phyloP scores from a whole-genome alignment of 2,888 invertebrate species.

The Agrochola lota region DNA sequence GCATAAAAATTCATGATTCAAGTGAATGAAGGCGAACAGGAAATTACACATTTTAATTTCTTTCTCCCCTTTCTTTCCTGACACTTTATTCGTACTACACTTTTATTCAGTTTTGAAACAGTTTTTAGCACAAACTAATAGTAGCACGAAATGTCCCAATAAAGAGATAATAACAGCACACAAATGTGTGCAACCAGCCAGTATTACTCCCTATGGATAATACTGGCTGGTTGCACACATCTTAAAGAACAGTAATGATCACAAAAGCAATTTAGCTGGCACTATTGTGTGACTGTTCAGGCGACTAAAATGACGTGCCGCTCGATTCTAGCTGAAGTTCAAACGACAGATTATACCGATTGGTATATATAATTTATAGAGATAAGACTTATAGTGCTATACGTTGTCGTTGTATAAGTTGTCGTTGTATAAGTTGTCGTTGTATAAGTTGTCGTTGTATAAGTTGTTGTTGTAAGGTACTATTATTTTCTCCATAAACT shows the following conservation, averaged over 20 bases:
- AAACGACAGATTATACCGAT: not conserved
- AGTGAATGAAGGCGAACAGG: slow-evolving; percentile 31
- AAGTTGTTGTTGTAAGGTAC: no score
- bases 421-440: no score
- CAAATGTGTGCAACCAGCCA: not conserved
- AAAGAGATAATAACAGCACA: not conserved
- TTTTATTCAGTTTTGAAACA: slow-evolving; percentile 8
- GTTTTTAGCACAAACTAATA: not conserved
- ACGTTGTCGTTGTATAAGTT: no score
- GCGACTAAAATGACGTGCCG: slow-evolving; percentile 45
- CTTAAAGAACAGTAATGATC: slow-evolving; percentile 47
- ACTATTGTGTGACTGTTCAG: slow-evolving; percentile 24
- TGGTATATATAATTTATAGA: not conserved
- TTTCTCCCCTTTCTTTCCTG: slow-evolving; percentile 2
- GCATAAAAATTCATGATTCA: slow-evolving; percentile 36
- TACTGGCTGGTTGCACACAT: slow-evolving; percentile 8
- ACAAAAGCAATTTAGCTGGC: slow-evolving; percentile 47
- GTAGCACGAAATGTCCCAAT: not conserved
- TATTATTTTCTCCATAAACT: not conserved
- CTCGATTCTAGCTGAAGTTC: slow-evolving; percentile 21
- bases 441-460: no score
- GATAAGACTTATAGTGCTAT: not conserved
- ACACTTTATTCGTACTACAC: not conserved
- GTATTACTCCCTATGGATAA: not conserved
- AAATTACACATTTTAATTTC: slow-evolving; percentile 50